Evolutionary conservation across 2,888 invertebrate species (phyloP), one percentile per base, ranked within the genome.

Genomic region (Orgyia antiqua): DNA sequence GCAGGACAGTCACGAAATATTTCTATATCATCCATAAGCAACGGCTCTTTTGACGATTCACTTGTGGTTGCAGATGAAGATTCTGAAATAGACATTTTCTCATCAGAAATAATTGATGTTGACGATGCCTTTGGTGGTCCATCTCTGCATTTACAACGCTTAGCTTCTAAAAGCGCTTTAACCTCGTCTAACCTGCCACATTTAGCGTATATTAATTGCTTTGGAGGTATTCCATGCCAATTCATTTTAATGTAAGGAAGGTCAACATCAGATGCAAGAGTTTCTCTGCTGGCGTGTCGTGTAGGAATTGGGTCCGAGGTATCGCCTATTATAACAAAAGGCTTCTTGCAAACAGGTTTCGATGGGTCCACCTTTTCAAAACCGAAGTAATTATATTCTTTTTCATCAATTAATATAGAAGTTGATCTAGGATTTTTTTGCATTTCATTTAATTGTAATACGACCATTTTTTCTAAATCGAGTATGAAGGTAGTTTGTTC

Each of bases 381-480:
- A 31, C 63, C 37, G 41, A 75, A 70, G 13, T 59, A 19, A 42
- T 71, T 75, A 12, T 58, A 29, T 0, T 52, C 46, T 12, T 68
- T 56, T 39, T 60, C 53, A 10, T 75, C 61, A 21, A 74, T 24
- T 34, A 86, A 53, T 38, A 82, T 67, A 18, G 68, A 52, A 13
- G 31, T 36, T 2, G 45, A 43, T 24, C 46, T 31, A 3, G 74
- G 74, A n/a, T 48, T 37, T 46, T 69, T 77, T 47, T 69, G 61
- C 10, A 86, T 68, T 62, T 86, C 83, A 45, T 77, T 77, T 27
- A 86, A 42, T 47, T 86, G 86, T 31, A 86, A 57, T 13, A 82
- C 59, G 11, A 84, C 67, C 68, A 86, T 61, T 53, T 74, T 79
- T 57, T 86, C 73, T 27, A 86, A 64, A 44, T 86, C 72, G 20